phyloP scores from a whole-genome alignment of 2,797 vertebrate genomes.

The Sebastes kiyomatsui region DNA sequence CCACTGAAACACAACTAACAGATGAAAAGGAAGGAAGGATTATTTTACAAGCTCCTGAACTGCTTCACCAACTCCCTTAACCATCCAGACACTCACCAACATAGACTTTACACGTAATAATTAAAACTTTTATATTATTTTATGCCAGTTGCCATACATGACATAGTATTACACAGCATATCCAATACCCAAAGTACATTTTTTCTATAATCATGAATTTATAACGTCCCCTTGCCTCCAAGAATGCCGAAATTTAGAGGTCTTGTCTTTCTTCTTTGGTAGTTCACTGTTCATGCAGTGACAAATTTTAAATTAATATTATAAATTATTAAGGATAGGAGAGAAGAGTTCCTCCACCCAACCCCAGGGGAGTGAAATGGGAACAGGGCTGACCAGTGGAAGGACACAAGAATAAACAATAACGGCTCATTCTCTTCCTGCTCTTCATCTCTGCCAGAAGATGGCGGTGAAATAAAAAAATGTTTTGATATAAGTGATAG shows the following conservation, averaged over 20 bases:
- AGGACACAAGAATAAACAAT: constrained; percentile 27
- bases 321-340: neutral
- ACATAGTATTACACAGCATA: neutral
- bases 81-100: neutral
- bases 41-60: neutral
- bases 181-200: neutral
- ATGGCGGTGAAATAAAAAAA: constrained; percentile 4
- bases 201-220: neutral
- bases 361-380: constrained; percentile 63
- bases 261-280: neutral
- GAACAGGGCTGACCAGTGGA: constrained; percentile 38
- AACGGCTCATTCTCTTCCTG: constrained; percentile 6
- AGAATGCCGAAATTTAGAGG: neutral
- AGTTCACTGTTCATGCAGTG: neutral
- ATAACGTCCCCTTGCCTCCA: neutral
- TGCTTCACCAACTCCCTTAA: neutral
- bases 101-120: neutral
- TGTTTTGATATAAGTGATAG: constrained; percentile 1
- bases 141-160: neutral
- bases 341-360: constrained; percentile 58
- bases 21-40: neutral
- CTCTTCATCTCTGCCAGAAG: constrained; percentile 2
- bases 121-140: neutral
- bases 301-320: too few species aligned
- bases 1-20: neutral